These are phyloP conservation scores for Pristionchus pacificus DNA, from an alignment of 1,140 invertebrate species.

Conservation along the genomic window DNA sequence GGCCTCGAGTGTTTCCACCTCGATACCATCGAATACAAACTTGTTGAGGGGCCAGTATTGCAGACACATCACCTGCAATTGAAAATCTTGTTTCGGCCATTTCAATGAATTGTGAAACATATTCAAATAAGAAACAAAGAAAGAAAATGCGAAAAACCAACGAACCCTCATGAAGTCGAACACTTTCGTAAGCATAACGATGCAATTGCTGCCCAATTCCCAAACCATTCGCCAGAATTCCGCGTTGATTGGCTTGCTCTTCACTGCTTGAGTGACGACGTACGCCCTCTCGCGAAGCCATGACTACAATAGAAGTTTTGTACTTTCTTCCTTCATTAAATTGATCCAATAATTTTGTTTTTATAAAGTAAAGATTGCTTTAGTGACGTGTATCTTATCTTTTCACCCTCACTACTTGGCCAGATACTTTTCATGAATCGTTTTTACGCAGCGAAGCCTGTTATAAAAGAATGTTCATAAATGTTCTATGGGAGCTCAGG, in stretches of 20 bases:
- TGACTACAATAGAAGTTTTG: constrained; percentile 41
- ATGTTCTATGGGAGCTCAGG: no score
- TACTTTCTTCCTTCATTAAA: constrained; percentile 1
- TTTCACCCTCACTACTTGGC: constrained; percentile 31
- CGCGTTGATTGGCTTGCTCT: constrained; percentile 48
- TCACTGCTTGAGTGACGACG: constrained; percentile 56
- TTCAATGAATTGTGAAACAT: neutral
- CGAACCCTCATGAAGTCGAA: constrained; percentile 56
- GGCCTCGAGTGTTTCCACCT: constrained; percentile 56
- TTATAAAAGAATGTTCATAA: no score
- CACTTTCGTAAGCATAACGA: constrained; percentile 57
- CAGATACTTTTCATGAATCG: no score
- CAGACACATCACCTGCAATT: constrained; percentile 51
- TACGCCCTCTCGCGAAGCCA: constrained; percentile 55
- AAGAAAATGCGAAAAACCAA: constrained; percentile 1
- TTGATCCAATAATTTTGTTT: neutral
- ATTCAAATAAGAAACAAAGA: neutral
- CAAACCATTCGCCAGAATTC: constrained; percentile 57
- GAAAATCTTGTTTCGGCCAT: neutral
- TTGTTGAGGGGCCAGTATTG: constrained; percentile 52
- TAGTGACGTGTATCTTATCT: neutral
- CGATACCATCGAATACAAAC: constrained; percentile 53
- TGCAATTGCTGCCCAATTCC: constrained; percentile 52
- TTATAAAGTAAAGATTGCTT: neutral
- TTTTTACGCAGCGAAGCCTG: no score